These are phyloP conservation scores for Danaus melanippus DNA, from an alignment of 1,140 invertebrate species.

Conservation along the genomic window DNA sequence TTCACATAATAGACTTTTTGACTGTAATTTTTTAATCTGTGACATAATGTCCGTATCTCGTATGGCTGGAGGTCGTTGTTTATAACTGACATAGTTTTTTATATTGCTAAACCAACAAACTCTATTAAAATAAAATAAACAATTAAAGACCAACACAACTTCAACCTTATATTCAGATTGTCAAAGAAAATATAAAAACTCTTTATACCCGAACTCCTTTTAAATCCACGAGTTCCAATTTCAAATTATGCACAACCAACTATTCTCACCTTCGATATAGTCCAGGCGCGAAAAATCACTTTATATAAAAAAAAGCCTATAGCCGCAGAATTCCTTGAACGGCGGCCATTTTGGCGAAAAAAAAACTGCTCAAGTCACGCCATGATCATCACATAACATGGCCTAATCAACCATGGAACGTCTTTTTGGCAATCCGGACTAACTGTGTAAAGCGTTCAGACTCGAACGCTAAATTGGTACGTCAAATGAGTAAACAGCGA, in stretches of 20 bases:
- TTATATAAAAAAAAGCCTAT: slow-evolving; percentile 37
- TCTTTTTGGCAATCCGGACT: slow-evolving; percentile 20
- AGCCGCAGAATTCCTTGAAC: slow-evolving; percentile 24
- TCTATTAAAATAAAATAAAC: slow-evolving; percentile 1
- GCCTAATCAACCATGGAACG: slow-evolving; percentile 44
- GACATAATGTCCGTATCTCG: slow-evolving; percentile 3
- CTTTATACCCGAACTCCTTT: no score
- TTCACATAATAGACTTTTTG: not conserved
- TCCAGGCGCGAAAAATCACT: slow-evolving; percentile 39
- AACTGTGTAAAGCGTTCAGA: slow-evolving; percentile 18
- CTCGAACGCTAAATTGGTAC: slow-evolving; percentile 58
- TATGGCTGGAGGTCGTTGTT: not conserved
- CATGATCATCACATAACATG: slow-evolving; percentile 38
- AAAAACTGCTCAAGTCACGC: slow-evolving; percentile 34
- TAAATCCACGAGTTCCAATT: no score
- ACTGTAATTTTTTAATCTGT: not conserved
- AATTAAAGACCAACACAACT: no score
- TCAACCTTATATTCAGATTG: no score
- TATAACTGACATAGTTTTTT: slow-evolving; percentile 3
- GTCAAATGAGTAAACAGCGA: slow-evolving; percentile 59
- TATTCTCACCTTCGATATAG: slow-evolving; percentile 19
- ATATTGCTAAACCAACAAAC: slow-evolving; percentile 5
- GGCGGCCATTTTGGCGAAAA: slow-evolving; percentile 61
- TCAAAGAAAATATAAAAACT: no score
- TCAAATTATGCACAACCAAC: not conserved